Percentiles rank a stretch among this genome's conserved stretches.
These are phyloP conservation scores for Amiota minor DNA, from an alignment of 2,888 invertebrate species.

Conservation along the genomic window DNA sequence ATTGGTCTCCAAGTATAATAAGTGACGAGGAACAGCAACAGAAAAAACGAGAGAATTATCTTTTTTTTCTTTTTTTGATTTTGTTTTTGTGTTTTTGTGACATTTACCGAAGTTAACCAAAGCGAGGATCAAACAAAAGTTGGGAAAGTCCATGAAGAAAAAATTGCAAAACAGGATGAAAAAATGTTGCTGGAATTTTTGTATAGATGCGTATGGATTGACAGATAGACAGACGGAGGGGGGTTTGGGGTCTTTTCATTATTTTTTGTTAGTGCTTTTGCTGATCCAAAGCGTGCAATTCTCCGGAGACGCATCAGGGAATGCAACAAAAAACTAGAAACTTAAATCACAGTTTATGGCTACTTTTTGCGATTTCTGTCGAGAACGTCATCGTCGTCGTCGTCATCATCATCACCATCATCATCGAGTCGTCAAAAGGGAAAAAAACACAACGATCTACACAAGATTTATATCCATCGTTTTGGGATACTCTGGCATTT, in stretches of 20 bases:
- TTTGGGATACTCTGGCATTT: constrained; percentile 36
- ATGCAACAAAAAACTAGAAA: constrained; percentile 59
- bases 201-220: constrained; percentile 37
- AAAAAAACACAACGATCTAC: constrained; percentile 16
- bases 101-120: constrained; percentile 7
- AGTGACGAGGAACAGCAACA: constrained; percentile 7
- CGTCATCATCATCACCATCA: constrained; percentile 46
- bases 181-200: constrained; percentile 60
- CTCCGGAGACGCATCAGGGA: constrained; percentile 56
- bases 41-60: background rate
- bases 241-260: background rate
- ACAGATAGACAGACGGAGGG: background rate
- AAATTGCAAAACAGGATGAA: constrained; percentile 34
- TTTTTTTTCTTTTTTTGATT: background rate
- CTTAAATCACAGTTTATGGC: constrained; percentile 34
- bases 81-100: constrained; percentile 3
- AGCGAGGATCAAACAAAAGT: constrained; percentile 2
- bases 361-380: background rate
- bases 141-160: constrained; percentile 29
- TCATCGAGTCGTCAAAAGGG: constrained; percentile 28
- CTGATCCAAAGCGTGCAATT: constrained; percentile 58
- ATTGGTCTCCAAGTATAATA: constrained; percentile 1
- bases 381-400: background rate
- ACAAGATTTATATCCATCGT: constrained; percentile 65
- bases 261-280: constrained; percentile 12